Base-by-base conservation (phyloP, 2,888 invertebrate species). In the Argynnis bischoffii region DNA sequence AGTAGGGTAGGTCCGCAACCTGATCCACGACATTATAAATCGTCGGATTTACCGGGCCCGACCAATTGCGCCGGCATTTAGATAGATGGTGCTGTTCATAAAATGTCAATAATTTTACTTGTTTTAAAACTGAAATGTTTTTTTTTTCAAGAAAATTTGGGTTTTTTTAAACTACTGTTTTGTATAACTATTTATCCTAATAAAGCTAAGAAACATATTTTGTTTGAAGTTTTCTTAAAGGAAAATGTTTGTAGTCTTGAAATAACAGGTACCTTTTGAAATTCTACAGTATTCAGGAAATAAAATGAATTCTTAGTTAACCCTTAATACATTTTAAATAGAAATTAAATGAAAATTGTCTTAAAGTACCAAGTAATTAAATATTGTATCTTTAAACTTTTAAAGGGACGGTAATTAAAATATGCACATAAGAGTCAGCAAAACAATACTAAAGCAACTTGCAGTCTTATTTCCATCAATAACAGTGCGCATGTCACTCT, bases 401-500 rank as follows among this genome's bases (percentile, higher is more conserved):
- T 35, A 41, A 41, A 41, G 35, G 2, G 35, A 8, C 16, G 16
- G 8, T 50, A 61, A 51, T 61, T 41, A 53, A 50, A 53, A 53
- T 51, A 61, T 21, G 50, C 50, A 35, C 1, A 11, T 15, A 21
- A 18, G 14, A 41, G 1, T 21, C 15, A 35, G 16, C 35, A 18
- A 61, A 53, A 61, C 35, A 53, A 53, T 35, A 35, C 51, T 51
- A 53, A 50, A 35, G 35, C 51, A 41, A 61, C 35, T 51, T 41
- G 4, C 51, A 51, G 61, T n/a, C 35, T 35, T 65, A 67, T 69
- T 80, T 85, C 79, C 81, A 85, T 92, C 92, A 89, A 92, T 92
- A 92, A 85, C 84, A 88, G 81, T 86, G 91, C 92, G 92, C 91
- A 92, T 88, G 90, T 87, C 83, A 75, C 79, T 74, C 78, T 75